phyloP scores from a whole-genome alignment of 2,113 vertebrate genomes.

The Guaruba guarouba region DNA sequence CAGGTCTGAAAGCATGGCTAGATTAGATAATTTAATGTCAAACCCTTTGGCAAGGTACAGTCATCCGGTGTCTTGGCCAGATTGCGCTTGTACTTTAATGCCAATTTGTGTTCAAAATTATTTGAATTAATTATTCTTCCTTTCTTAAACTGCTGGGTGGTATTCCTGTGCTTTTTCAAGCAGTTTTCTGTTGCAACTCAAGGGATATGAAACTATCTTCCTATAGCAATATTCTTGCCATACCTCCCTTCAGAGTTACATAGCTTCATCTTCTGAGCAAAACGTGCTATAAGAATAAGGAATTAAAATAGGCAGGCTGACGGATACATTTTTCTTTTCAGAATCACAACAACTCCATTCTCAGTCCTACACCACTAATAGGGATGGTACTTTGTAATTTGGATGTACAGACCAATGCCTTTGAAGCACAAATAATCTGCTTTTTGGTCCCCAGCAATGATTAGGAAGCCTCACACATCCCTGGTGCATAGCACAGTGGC shows the following conservation, averaged over 20 bases:
- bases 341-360: not conserved
- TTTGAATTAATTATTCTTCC: constrained; percentile 36
- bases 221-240: not conserved
- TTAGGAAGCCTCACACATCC: constrained; percentile 30
- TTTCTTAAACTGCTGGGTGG: not conserved
- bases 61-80: constrained; percentile 4
- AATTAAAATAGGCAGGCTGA: not conserved
- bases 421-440: constrained; percentile 45
- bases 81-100: not conserved
- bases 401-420: not conserved
- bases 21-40: constrained; percentile 36
- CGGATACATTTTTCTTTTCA: not conserved
- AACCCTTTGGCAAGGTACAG: constrained; percentile 36
- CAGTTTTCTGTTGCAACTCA: not conserved
- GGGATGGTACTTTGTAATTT: not conserved
- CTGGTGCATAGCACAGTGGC: constrained; percentile 31
- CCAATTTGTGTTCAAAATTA: constrained; percentile 28
- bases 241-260: not conserved
- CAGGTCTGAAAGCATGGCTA: constrained; percentile 4
- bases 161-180: constrained; percentile 4
- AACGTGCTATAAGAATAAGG: not conserved
- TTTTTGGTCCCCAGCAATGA: constrained; percentile 43
- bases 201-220: not conserved
- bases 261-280: not conserved
- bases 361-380: not conserved